Base-by-base conservation (phyloP, 2,888 invertebrate genomes). In the Anodontia alba region DNA sequence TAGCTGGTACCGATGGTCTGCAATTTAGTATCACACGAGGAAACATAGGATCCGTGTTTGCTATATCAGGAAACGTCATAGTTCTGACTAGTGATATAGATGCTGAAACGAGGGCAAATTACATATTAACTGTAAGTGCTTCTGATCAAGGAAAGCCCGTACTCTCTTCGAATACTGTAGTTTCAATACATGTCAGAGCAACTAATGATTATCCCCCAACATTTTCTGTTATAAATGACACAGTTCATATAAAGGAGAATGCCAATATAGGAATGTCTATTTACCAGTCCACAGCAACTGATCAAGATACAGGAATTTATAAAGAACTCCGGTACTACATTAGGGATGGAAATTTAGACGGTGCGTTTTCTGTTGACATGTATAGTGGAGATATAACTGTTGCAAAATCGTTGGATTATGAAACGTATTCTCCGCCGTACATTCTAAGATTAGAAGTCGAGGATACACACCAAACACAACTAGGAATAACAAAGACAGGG, bases 151-250 rank as follows among this genome's bases (percentile, higher is more conserved):
- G 91, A 7, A 72, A 79, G 0, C 88, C 90, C 7, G 69, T 83
- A 3, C 74, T 87, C 29, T 84, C 88, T n/a, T 79, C 91, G 12
- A 83, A 78, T n/a, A 84, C 86, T 29, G 66, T 83, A 23, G 89
- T 89, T 0, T 69, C 83, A n/a, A 81, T 91, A 23, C 73, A 79
- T 10, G 78, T 92, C 10, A 77, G 78, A 15, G 91, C 91, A 43
- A 67, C 89, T 2, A 92, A 92, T 78, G 92, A 92, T 66, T 90
- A 91, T 71, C 49, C 84, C 0, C 91, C 92, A 0, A 72, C 76
- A 15, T 91, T 91, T 79, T 66, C 76, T 1, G 81, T 79, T 0
- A 49, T 72, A 8, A 68, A 80, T 67, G 88, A 86, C 71, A 81
- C 88, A n/a, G 80, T 90, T 1, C 81, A 75, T 20, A 57, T 92